Base-by-base conservation (phyloP, 2,888 invertebrate genomes). In the Heteromyza rotundicornis region DNA sequence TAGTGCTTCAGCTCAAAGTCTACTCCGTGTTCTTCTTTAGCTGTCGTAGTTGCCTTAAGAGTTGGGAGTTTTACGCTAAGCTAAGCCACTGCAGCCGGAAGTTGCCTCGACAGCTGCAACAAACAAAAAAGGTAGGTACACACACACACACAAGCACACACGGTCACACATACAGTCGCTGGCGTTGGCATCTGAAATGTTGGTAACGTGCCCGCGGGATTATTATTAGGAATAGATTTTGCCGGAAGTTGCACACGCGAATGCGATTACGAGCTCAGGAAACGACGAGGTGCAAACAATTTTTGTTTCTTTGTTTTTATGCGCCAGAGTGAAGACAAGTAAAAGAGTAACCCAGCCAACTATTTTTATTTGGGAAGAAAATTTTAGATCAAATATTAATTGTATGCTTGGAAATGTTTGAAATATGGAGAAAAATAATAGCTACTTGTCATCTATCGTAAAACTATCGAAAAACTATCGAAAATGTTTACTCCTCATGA, bases 161-260 rank as follows among this genome's bases (percentile, higher is more conserved):
- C 57, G 52, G 36, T 14, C 20, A 57, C 14, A 32, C 32, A 59
- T 24, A 59, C 19, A 55, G 2, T 17, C 44, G 20, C 10, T 59
- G 59, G 59, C 62, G 62, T 59, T 62, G 67, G 63, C 66, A 59
- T 55, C 57, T 58, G 55, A 63, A 67, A 65, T 66, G 66, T 64
- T 70, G 69, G 68, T 67, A 67, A 67, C 69, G 66, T 69, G 65
- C 65, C 64, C 65, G 60, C 64, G 62, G 62, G 68, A 66, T 67
- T 69, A 69, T 67, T 65, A 76, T 76, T 74, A 68, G 74, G 74
- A 76, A 74, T 74, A 75, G 77, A 76, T 74, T 76, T 77, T 70
- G 70, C 68, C 71, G 77, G 76, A 76, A 78, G 78, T 78, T 76
- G 76, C 77, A 77, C 75, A 76, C 76, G 75, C 76, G 72, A 40